phyloP scores from a whole-genome alignment of 2,113 vertebrate species.

The Diphyllodes magnificus region DNA sequence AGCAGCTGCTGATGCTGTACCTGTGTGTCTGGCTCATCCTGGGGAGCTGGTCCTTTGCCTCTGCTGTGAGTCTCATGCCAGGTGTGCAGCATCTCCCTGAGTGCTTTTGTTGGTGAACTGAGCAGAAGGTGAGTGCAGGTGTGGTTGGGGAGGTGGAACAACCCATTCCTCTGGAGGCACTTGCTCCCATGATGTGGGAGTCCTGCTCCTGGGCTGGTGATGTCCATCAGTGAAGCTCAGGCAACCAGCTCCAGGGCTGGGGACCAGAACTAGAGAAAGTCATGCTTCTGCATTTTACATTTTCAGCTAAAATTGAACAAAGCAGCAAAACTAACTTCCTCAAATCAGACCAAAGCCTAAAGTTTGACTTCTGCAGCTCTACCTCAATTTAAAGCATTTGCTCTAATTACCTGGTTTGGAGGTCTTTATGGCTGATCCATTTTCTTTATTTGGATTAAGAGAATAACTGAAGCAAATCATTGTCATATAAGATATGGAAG shows the following conservation, averaged over 20 bases:
- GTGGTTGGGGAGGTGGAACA: not conserved
- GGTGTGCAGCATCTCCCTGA: not conserved
- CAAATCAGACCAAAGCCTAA: not conserved
- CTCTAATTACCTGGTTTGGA: constrained; percentile 21
- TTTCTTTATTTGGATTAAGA: constrained; percentile 50
- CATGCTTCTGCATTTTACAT: not conserved
- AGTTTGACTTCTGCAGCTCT: not conserved
- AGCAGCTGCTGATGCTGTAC: not conserved
- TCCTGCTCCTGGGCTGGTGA: not conserved
- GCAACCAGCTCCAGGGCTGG: not conserved
- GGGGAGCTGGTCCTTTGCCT: not conserved
- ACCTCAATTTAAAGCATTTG: not conserved
- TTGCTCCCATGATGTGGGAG: not conserved
- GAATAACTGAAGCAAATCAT: constrained; percentile 50
- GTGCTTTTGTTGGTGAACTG: not conserved
- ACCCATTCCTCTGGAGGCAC: fast-evolving
- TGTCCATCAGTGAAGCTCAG: not conserved
- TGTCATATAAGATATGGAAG: not conserved
- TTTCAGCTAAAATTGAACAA: not conserved
- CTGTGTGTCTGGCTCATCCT: not conserved
- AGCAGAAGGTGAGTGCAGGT: not conserved
- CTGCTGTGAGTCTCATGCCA: not conserved
- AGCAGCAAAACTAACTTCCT: not conserved
- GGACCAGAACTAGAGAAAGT: not conserved
- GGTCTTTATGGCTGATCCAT: not conserved